phyloP scores from a whole-genome alignment of 2,797 vertebrate species.

The Parauchenoglanis ngamensis region DNA sequence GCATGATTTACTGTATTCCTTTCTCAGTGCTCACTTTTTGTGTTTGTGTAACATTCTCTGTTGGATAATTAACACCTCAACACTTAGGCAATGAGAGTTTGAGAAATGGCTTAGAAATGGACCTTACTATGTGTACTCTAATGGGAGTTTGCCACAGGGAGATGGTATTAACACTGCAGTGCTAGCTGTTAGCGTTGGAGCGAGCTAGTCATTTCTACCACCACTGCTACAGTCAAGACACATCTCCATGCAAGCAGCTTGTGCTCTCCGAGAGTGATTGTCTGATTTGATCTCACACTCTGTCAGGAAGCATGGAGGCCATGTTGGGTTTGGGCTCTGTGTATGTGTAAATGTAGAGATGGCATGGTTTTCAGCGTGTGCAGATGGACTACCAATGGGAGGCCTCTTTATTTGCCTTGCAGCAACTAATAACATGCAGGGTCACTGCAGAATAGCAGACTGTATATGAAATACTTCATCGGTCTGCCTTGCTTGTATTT shows the following conservation, averaged over 20 bases:
- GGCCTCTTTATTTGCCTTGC: slow-evolving; percentile 44
- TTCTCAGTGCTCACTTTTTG: neutral
- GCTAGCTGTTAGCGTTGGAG: neutral
- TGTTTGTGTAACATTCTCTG: neutral
- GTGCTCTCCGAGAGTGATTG: slow-evolving; percentile 17
- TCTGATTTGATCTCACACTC: slow-evolving; percentile 18
- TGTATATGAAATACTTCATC: neutral
- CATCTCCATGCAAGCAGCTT: slow-evolving; percentile 31
- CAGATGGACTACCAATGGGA: slow-evolving; percentile 52
- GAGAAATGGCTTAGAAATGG: slow-evolving; percentile 43
- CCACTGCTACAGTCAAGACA: slow-evolving; percentile 8
- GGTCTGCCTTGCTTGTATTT: neutral
- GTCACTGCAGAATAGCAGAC: slow-evolving; percentile 33
- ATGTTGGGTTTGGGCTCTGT: slow-evolving; percentile 23
- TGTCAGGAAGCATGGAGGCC: slow-evolving; percentile 28
- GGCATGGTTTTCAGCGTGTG: slow-evolving; percentile 34
- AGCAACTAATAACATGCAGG: slow-evolving; percentile 43
- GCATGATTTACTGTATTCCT: neutral
- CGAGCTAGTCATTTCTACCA: slow-evolving; percentile 4
- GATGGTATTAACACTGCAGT: slow-evolving; percentile 12
- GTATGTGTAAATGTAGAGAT: slow-evolving; percentile 33
- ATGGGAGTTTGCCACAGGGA: slow-evolving; percentile 13
- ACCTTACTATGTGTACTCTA: slow-evolving; percentile 33
- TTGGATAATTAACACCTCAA: slow-evolving; percentile 8
- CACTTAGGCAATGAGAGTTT: slow-evolving; percentile 16